Percentiles rank a stretch among this genome's conserved stretches.
Conservation (phyloP, 2,888 invertebrate genomes). For the Drosophila mimetica region DNA sequence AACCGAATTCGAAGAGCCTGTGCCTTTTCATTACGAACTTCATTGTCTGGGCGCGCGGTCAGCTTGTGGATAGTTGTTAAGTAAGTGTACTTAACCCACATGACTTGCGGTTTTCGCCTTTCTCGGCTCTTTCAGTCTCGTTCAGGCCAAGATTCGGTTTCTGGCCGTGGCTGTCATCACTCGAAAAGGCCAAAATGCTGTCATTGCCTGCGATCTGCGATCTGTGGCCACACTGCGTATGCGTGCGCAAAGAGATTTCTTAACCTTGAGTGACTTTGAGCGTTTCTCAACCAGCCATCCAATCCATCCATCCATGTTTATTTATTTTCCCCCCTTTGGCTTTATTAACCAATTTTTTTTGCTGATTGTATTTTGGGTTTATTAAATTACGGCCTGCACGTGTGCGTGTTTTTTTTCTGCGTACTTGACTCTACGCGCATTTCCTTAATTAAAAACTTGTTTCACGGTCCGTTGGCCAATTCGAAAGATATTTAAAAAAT, state of each 20-base stretch:
- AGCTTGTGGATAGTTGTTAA: constrained; percentile 76
- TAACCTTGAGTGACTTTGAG: constrained; percentile 79
- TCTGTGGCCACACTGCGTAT: constrained; percentile 35
- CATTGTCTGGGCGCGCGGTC: constrained; percentile 76
- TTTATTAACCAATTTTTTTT: constrained; percentile 59
- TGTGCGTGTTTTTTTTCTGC: constrained; percentile 40
- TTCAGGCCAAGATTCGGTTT: constrained; percentile 16
- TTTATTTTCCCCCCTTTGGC: constrained; percentile 36
- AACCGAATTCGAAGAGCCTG: constrained; percentile 48
- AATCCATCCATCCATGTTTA: constrained; percentile 19
- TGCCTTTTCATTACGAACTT: constrained; percentile 65
- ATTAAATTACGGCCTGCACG: constrained; percentile 53
- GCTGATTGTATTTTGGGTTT: constrained; percentile 45
- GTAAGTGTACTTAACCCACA: constrained; percentile 80
- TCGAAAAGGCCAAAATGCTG: constrained; percentile 64
- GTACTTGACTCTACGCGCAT: constrained; percentile 60
- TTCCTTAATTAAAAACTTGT: constrained; percentile 81
- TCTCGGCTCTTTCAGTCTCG: constrained; percentile 23
- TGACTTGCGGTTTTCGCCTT: constrained; percentile 74
- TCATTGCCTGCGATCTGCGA: constrained; percentile 52
- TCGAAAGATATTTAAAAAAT: constrained; percentile 13
- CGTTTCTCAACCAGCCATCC: constrained; percentile 39
- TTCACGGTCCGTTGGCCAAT: constrained; percentile 72
- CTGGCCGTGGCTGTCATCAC: constrained; percentile 64
- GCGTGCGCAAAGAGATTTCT: constrained; percentile 65